phyloP scores from a whole-genome alignment of 2,888 invertebrate genomes.

The Caenorhabditis sinica region DNA sequence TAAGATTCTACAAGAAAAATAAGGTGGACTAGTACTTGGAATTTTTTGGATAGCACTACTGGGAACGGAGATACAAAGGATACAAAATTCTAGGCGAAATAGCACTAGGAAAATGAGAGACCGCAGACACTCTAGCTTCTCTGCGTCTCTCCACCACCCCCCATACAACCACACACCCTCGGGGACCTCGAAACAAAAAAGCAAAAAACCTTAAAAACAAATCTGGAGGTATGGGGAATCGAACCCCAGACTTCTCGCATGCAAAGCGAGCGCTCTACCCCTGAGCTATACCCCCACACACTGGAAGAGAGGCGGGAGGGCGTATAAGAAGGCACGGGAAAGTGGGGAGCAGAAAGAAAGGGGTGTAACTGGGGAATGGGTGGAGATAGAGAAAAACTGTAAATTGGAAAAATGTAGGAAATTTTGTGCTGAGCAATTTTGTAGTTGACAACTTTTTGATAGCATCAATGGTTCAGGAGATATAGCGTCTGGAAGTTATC shows the following conservation, averaged over 20 bases:
- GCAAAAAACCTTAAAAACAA: constrained; percentile 2
- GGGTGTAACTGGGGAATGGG: not conserved
- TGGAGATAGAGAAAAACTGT: not conserved
- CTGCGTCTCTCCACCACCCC: not conserved
- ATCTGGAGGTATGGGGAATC: constrained; percentile 76
- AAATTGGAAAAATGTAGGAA: not conserved
- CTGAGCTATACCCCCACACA: constrained; percentile 77
- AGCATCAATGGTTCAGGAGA: not conserved
- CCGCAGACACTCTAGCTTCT: not conserved
- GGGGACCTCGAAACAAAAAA: not conserved
- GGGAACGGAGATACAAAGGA: not conserved
- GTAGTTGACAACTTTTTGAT: not conserved
- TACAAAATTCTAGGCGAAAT: too few species aligned
- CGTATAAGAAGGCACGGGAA: not conserved
- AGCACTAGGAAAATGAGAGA: not conserved
- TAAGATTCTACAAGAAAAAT: not conserved
- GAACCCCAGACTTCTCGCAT: constrained; percentile 78
- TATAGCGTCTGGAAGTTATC: not conserved
- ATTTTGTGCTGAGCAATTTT: constrained; percentile 11
- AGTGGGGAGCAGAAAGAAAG: not conserved
- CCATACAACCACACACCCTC: too few species aligned
- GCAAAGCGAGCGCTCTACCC: constrained; percentile 79
- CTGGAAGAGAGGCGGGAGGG: not conserved
- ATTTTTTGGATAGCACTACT: not conserved
- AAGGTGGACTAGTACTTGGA: not conserved